Percentiles rank a stretch among this genome's conserved stretches.
phyloP scores from a whole-genome alignment of 2,797 vertebrate genomes.

The Prionace glauca region DNA sequence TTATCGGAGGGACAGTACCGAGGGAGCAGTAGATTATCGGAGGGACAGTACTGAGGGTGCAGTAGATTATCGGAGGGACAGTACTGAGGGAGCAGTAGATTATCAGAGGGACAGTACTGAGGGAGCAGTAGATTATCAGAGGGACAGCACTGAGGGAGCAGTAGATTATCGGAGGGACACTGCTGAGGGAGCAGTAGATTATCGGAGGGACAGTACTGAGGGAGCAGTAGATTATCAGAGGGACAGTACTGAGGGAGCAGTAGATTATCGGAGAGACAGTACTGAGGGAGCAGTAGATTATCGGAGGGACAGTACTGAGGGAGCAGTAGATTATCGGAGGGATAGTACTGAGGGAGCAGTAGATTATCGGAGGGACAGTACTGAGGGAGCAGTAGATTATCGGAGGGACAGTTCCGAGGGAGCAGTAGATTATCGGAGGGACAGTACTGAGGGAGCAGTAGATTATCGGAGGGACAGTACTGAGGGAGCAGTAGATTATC shows the following conservation, averaged over 20 bases:
- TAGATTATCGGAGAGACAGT: too few species aligned
- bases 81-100: not conserved
- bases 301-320: not conserved
- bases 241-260: not conserved
- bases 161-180: too few species aligned
- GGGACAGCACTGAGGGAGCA: too few species aligned
- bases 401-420: not conserved
- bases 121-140: not conserved
- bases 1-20: too few species aligned
- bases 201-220: too few species aligned
- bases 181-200: too few species aligned
- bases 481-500: not conserved
- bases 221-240: not conserved
- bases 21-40: not conserved
- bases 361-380: too few species aligned
- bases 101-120: not conserved
- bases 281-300: too few species aligned
- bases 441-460: not conserved
- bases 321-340: too few species aligned
- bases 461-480: not conserved
- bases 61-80: not conserved
- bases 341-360: too few species aligned
- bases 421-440: not conserved
- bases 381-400: not conserved
- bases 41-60: not conserved